Evolutionary conservation across 2,888 invertebrate genomes (phyloP), one percentile per base, ranked within the genome.

Genomic region (Drosophila kuntzei): DNA sequence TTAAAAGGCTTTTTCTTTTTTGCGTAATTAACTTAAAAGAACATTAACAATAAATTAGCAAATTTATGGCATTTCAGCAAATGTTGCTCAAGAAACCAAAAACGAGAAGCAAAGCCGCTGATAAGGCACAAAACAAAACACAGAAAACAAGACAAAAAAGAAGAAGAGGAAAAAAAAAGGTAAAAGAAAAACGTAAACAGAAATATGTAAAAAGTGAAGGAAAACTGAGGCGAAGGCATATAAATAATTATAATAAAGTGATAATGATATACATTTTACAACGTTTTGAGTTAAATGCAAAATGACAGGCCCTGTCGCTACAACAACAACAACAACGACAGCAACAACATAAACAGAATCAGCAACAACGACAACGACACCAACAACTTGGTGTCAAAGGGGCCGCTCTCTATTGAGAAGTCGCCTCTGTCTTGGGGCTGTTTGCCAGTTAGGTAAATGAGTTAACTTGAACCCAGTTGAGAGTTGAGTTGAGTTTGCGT

Each of bases 21-120:
- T 81, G 76, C 74, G 76, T 68, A 87, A 87, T 87, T 83, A 79
- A 70, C 79, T 87, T 57, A 57, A 74, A 77, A 71, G 71, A 87
- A 73, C 75, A 82, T 80, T 72, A 74, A 83, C 73, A 80, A 79
- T 87, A 85, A 87, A 83, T 87, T 87, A 72, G 58, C 54, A 60
- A 83, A 72, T 76, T 84, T 87, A 88, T 83, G 87, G 54, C 79
- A 71, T 68, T 76, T 86, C 69, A 76, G 80, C 86, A 76, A 79
- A 76, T 60, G 65, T 65, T 60, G 37, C 44, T 22, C 36, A 47
- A 47, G 53, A 27, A 72, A 27, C 60, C 51, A 50, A 53, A 59
- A 22, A 12, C 9, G 41, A 53, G 14, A 14, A 46, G 20, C 50
- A 73, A 71, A 76, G 43, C 37, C 69, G 80, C 86, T 79, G 81